Evolutionary conservation across 2,797 vertebrate species (phyloP), one percentile per base, ranked within the genome.

Genomic region (Bucorvus abyssinicus): DNA sequence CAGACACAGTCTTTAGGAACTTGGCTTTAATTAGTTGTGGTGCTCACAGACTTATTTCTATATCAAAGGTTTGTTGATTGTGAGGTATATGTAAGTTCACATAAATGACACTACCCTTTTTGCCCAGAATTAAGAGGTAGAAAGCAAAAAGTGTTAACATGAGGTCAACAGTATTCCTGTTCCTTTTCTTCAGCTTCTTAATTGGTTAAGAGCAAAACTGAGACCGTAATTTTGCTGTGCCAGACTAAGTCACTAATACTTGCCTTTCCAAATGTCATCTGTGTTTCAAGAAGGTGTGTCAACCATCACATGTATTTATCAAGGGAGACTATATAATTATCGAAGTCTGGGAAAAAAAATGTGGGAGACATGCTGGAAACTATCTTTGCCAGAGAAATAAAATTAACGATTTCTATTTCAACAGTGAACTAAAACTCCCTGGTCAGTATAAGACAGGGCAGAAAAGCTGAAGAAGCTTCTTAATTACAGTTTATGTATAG

Each of bases 51-150:
- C 24, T 59, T 45, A 53, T 19, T 65, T 81, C 21, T 87, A 2
- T 56, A 65, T 30, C 26, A 78, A 60, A 84, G 10, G 30, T 47
- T 56, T 69, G 19, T 61, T 87, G 61, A 61, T 79, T 40, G 27
- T 38, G 30, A 53, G 9, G 21, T 26, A 22, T 9, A 7, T 21
- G 8, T 26, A 73, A 40, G 4, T 71, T 65, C 0, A 0, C 10
- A 27, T 83, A 38, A 38, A 68, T 59, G 3, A 27, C 11, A 15
- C 13, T 77, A 8, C 3, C 42, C 42, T 70, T 70, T 81, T 57
- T 80, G 21, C 53, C 89, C 26, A 68, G 49, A 85, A 89, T 70
- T 70, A 76, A 82, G 36, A 68, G 21, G 6, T 14, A 71, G 76
- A 50, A 56, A 77, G 10, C 19, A 57, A 74, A 60, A 49, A 20